A percentile compares a stretch with the other conserved stretches of the same genome.
Evolutionary conservation across 2,113 vertebrate species (phyloP).

Genomic region (Cricetomys ansorgei): DNA sequence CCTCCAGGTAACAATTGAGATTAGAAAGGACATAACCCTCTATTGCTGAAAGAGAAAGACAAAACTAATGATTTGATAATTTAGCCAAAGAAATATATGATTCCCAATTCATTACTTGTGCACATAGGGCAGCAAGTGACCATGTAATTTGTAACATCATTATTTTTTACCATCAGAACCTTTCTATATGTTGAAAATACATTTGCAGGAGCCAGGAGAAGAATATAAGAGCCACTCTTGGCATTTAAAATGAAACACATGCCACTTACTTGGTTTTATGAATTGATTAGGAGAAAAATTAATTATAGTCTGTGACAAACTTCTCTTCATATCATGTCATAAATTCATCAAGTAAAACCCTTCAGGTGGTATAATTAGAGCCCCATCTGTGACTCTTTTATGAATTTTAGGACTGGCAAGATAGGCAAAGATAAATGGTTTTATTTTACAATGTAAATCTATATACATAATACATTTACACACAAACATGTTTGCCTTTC

Average conservation of each 20-base stretch:
- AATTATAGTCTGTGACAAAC: conserved; percentile 55
- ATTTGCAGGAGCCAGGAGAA: neutral
- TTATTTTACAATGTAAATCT: neutral
- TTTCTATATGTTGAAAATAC: neutral
- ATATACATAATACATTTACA: neutral
- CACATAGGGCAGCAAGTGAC: neutral
- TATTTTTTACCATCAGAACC: neutral
- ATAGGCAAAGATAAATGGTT: neutral
- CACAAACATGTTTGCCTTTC: neutral
- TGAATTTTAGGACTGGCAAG: conserved; percentile 37
- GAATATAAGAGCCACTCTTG: neutral
- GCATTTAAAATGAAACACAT: conserved; percentile 15
- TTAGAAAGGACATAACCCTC: neutral
- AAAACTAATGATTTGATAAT: neutral
- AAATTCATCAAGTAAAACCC: conserved; percentile 67
- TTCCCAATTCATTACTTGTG: neutral
- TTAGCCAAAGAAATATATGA: neutral
- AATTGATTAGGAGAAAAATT: conserved; percentile 31
- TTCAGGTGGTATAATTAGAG: conserved; percentile 59
- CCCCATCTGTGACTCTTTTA: conserved; percentile 56
- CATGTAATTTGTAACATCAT: neutral
- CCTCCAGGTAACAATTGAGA: neutral
- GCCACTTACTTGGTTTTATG: neutral
- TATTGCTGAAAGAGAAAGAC: neutral
- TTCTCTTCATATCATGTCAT: conserved; percentile 61